Percentiles rank a stretch among this genome's conserved stretches.
Evolutionary conservation across 2,113 vertebrate species (phyloP).

Genomic region (Actinemys pallida): DNA sequence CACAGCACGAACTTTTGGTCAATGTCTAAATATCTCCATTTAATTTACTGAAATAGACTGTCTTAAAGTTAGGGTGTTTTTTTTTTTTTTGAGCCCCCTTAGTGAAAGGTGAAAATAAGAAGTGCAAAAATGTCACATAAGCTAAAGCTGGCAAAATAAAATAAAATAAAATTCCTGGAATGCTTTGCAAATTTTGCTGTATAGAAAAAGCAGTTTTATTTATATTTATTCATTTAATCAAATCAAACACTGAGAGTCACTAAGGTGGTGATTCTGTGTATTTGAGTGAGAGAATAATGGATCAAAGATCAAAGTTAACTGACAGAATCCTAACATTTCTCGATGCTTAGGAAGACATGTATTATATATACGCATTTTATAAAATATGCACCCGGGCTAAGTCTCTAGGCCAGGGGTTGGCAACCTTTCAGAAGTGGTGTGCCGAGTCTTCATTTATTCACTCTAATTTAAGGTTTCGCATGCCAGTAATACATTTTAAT

Average conservation of each 20-base stretch:
- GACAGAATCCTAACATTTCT: background rate
- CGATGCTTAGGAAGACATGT: background rate
- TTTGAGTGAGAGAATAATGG: background rate
- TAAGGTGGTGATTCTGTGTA: background rate
- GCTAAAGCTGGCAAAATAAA: slow-evolving; percentile 5
- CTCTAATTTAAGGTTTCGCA: no score
- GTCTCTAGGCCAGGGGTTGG: background rate
- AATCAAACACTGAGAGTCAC: background rate
- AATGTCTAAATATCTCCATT: slow-evolving; percentile 37
- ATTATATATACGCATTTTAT: background rate
- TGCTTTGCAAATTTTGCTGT: background rate
- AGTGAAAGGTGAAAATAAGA: background rate
- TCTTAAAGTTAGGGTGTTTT: slow-evolving; percentile 26
- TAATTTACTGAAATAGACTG: slow-evolving; percentile 36
- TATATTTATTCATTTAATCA: background rate
- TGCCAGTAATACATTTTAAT: no score
- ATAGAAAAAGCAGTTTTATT: background rate
- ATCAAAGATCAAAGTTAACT: background rate
- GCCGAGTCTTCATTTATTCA: no score
- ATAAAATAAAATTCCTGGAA: background rate
- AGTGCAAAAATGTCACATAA: slow-evolving; percentile 12
- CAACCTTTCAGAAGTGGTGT: no score
- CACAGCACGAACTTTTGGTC: slow-evolving; percentile 45
- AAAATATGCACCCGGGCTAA: background rate
- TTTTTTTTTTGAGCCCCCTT: background rate